Evolutionary conservation across 2,113 vertebrate species (phyloP).

Genomic region (Crypturellus undulatus): DNA sequence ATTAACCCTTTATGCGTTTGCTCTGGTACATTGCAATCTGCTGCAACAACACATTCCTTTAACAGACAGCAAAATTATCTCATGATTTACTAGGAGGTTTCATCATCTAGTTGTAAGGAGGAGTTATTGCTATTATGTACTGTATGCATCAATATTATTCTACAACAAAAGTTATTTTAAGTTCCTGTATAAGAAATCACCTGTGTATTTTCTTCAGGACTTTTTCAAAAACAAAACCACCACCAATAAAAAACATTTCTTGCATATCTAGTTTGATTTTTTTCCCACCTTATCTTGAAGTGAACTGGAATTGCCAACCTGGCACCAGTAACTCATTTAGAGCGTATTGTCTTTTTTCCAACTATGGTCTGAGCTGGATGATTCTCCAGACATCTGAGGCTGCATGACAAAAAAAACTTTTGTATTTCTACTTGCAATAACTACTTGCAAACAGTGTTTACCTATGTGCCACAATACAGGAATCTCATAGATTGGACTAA

Average conservation of each 20-base stretch:
- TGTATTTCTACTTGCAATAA: neutral
- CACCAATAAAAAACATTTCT: neutral
- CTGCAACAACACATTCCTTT: neutral
- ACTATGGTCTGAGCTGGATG: neutral
- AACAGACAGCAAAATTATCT: neutral
- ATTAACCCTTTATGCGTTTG: slow-evolving; percentile 34
- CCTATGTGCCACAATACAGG: neutral
- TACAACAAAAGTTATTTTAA: neutral
- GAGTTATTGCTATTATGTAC: neutral
- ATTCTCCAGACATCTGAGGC: neutral
- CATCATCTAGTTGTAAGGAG: neutral
- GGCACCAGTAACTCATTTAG: neutral
- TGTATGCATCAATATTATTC: neutral
- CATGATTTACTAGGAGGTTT: neutral
- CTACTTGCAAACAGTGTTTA: neutral
- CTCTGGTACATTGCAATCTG: neutral
- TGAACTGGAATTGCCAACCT: neutral
- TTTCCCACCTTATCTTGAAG: neutral
- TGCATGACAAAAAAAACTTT: neutral
- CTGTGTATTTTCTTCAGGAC: neutral
- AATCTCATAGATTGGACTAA: neutral
- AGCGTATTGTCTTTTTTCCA: neutral
- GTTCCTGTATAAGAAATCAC: neutral
- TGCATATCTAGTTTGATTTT: neutral
- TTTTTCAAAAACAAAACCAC: neutral